Base-by-base conservation (phyloP, 2,797 vertebrate species). In the Somateria mollissima region DNA sequence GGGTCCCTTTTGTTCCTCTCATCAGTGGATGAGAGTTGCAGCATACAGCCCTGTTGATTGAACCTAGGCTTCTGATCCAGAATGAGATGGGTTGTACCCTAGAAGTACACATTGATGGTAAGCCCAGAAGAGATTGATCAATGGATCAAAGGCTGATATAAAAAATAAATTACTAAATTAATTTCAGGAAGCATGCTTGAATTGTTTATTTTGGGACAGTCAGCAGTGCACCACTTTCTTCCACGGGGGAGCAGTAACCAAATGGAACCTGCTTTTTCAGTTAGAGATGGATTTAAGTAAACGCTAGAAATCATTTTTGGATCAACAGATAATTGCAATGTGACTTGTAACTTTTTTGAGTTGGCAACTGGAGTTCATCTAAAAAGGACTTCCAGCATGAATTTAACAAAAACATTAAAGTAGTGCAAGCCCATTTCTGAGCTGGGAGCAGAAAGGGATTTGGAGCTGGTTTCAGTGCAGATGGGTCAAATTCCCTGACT, bases 201-300 rank as follows among this genome's bases (percentile, higher is more conserved):
- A 28, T 14, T 49, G 13, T 7, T 18, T 17, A 3, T 8, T 62
- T 15, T 64, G 49, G 22, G 27, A 53, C 51, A 30, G 27, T 12
- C 19, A 24, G 16, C 24, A 45, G 8, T 79, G 28, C 3, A 9
- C 45, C 51, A 4, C 16, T 74, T 5, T 66, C 34, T 84, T 0
- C 10, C 3, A 1, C 0, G 0, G 41, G 27, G 72, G 32, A 95
- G 4, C 37, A 58, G 0, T 49, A 43, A 39, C 1, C 21, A 30
- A 30, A 32, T 0, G 0, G 32, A 21, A 8, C 5, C 19, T 78
- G 25, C 7, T 0, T 78, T 84, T 81, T 61, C 25, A 65, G 30
- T 36, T 72, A 36, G 18, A 39, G 70, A 43, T 30, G 7, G 3
- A 2, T 53, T 20, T 28, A 60, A 82, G 22, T 10, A 78, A 58